A percentile compares a stretch with the other conserved stretches of the same genome.
Conservation (phyloP, 2,113 vertebrate genomes). For the Bufo bufo region DNA sequence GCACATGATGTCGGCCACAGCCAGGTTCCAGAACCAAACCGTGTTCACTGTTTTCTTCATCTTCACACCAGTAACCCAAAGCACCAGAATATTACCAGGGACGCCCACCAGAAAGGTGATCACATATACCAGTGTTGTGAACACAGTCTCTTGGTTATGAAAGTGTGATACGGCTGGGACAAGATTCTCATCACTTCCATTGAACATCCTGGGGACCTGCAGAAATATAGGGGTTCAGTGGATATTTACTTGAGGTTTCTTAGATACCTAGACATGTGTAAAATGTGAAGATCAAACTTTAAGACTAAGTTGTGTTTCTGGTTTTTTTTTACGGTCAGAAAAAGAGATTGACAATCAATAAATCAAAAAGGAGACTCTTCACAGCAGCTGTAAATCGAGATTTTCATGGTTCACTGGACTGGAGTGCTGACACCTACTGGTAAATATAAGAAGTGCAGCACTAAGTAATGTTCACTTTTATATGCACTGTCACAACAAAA, state of each 20-base stretch:
- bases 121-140: conserved; percentile 66
- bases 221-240: neutral
- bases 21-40: conserved; percentile 81
- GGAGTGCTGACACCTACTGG: neutral
- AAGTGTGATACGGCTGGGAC: neutral
- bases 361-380: neutral
- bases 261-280: neutral
- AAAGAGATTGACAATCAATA: too few species aligned
- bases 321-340: too few species aligned
- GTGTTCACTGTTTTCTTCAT: conserved; percentile 78
- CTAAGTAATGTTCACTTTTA: neutral
- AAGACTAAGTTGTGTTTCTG: too few species aligned
- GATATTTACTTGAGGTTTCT: neutral
- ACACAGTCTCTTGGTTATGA: conserved; percentile 7
- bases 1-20: conserved; percentile 77
- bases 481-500: too few species aligned
- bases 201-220: conserved; percentile 18
- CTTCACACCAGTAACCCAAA: conserved; percentile 78
- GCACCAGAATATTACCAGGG: conserved; percentile 77
- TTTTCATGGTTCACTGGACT: neutral
- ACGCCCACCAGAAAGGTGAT: conserved; percentile 73
- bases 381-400: neutral
- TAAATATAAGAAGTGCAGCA: neutral
- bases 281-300: neutral
- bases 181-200: neutral